These are phyloP conservation scores for Arctopsyche grandis DNA, from an alignment of 1,140 invertebrate genomes.

Conservation along the genomic window DNA sequence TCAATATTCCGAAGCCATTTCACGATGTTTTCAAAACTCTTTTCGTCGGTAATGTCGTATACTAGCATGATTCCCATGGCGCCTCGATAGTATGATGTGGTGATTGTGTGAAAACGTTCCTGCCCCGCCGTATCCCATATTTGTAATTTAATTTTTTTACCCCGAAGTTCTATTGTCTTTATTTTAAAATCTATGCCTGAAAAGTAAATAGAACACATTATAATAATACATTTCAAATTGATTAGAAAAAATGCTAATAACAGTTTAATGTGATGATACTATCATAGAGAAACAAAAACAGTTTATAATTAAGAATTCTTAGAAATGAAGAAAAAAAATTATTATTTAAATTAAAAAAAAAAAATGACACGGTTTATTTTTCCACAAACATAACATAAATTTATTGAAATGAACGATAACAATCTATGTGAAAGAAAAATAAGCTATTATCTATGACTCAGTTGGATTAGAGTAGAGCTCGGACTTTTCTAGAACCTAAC, in stretches of 20 bases:
- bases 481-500: too few species aligned
- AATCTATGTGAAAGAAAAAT: too few species aligned
- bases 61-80: conserved; percentile 99
- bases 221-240: not conserved
- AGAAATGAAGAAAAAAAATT: not conserved
- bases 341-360: too few species aligned
- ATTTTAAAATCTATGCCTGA: conserved; percentile 99
- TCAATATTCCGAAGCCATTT: conserved; percentile 99
- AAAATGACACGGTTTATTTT: too few species aligned
- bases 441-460: too few species aligned
- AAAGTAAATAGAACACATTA: conserved; percentile 59
- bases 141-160: conserved; percentile 98
- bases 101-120: conserved; percentile 96
- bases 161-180: conserved; percentile 96
- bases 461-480: too few species aligned
- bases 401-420: too few species aligned
- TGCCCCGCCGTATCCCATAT: conserved; percentile 99
- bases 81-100: conserved; percentile 97
- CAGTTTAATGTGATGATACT: too few species aligned
- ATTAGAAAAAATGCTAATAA: too few species aligned
- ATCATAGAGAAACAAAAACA: not conserved
- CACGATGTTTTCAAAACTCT: conserved; percentile 98
- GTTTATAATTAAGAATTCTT: not conserved
- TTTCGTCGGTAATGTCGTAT: conserved; percentile 98
- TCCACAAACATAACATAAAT: too few species aligned